Conservation (phyloP, 2,797 vertebrate genomes). For the Falco columbarius region DNA sequence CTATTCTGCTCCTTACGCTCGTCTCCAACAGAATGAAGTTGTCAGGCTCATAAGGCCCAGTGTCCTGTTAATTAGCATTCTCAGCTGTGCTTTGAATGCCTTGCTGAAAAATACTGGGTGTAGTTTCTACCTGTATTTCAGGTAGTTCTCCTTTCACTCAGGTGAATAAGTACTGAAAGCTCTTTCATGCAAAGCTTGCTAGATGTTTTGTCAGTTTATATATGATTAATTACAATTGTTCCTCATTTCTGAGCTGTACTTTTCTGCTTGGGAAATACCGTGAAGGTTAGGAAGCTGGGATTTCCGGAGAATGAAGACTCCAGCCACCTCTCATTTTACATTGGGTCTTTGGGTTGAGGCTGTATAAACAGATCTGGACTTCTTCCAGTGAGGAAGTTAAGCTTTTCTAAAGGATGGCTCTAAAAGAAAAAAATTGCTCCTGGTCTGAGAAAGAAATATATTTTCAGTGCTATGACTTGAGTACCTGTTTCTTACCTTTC, state of each 20-base stretch:
- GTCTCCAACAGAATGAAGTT: neutral
- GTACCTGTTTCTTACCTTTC: neutral
- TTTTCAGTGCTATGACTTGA: neutral
- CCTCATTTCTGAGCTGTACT: neutral
- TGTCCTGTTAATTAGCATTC: neutral
- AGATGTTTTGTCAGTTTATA: neutral
- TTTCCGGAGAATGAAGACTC: neutral
- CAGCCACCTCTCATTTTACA: neutral
- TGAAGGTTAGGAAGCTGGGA: neutral
- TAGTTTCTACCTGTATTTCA: neutral
- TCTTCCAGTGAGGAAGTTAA: neutral
- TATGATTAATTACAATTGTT: neutral
- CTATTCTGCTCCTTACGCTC: neutral
- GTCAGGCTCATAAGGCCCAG: neutral
- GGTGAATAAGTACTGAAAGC: neutral
- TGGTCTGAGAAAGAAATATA: neutral
- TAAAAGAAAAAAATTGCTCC: neutral
- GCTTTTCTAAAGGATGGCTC: neutral
- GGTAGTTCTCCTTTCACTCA: neutral
- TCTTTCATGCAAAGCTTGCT: neutral
- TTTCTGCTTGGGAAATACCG: neutral
- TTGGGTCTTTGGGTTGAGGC: neutral
- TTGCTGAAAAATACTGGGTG: neutral
- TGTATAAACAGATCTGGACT: neutral
- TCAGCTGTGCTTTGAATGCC: neutral